A percentile compares a stretch with the other conserved stretches of the same genome.
Evolutionary conservation across 2,113 vertebrate genomes (phyloP).

Genomic region (Climacteris rufus): DNA sequence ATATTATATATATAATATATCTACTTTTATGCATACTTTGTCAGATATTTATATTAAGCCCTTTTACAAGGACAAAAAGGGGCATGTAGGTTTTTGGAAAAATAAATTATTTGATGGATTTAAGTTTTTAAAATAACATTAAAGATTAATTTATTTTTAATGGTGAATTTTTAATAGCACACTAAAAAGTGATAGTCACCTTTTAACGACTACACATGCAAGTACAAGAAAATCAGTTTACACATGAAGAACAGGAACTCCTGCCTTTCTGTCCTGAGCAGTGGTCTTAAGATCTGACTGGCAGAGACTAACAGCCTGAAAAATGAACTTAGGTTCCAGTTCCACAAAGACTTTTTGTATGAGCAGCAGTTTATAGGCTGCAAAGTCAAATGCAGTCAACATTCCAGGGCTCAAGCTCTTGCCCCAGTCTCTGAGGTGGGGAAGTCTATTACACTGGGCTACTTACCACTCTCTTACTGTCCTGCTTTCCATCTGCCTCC

Average conservation of each 20-base stretch:
- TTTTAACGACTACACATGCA: neutral
- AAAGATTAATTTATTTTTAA: neutral
- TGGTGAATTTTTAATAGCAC: neutral
- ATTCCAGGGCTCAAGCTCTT: neutral
- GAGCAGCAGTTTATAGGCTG: neutral
- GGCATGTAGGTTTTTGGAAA: neutral
- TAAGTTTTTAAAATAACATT: neutral
- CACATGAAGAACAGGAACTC: neutral
- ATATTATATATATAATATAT: neutral
- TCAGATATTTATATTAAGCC: neutral
- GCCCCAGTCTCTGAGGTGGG: too few relatives aligned
- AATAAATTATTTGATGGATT: neutral
- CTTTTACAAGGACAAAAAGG: neutral
- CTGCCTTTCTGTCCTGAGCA: neutral
- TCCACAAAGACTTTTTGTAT: neutral
- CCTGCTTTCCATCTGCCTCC: neutral
- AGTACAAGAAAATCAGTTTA: neutral
- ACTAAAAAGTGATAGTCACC: neutral
- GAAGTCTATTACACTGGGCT: neutral
- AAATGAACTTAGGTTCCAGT: neutral
- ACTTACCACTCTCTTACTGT: neutral
- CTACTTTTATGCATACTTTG: neutral
- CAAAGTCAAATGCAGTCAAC: neutral
- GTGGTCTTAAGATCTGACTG: neutral
- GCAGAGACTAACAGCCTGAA: neutral